A percentile compares a stretch with the other conserved stretches of the same genome.
phyloP scores from a whole-genome alignment of 2,888 invertebrate species.

The Stenichneumon culpator region DNA sequence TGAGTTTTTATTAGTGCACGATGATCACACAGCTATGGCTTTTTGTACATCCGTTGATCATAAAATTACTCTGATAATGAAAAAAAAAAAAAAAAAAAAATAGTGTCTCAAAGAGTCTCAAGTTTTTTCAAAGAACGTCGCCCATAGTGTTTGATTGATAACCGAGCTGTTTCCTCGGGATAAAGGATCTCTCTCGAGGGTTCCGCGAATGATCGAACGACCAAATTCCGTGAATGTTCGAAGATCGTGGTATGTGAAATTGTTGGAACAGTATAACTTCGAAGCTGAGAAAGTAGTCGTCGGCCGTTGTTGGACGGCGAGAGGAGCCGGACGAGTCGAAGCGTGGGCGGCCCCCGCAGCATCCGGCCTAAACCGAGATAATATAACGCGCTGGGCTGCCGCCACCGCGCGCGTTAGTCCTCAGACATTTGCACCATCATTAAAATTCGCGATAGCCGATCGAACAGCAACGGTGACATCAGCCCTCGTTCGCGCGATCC shows the following conservation, averaged over 20 bases:
- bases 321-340: conserved; percentile 66
- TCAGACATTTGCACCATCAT: conserved; percentile 85
- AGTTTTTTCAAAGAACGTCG: conserved; percentile 17
- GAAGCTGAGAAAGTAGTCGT: conserved; percentile 35
- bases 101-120: background rate
- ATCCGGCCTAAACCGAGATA: conserved; percentile 85
- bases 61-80: background rate
- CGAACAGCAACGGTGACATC: conserved; percentile 84
- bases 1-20: background rate
- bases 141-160: conserved; percentile 41
- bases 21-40: background rate
- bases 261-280: conserved; percentile 29
- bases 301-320: conserved; percentile 34
- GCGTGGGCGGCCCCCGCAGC: conserved; percentile 83
- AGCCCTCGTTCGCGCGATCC: conserved; percentile 83
- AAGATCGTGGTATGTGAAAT: conserved; percentile 13
- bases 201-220: conserved; percentile 38
- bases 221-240: conserved; percentile 71
- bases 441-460: conserved; percentile 85
- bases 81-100: background rate
- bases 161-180: conserved; percentile 38
- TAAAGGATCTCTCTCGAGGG: conserved; percentile 52
- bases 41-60: background rate
- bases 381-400: conserved; percentile 79
- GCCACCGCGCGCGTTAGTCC: conserved; percentile 71